A percentile compares a stretch with the other conserved stretches of the same genome.
These are phyloP conservation scores for Erpornis zantholeuca DNA, from an alignment of 2,113 vertebrate genomes.

Conservation along the genomic window DNA sequence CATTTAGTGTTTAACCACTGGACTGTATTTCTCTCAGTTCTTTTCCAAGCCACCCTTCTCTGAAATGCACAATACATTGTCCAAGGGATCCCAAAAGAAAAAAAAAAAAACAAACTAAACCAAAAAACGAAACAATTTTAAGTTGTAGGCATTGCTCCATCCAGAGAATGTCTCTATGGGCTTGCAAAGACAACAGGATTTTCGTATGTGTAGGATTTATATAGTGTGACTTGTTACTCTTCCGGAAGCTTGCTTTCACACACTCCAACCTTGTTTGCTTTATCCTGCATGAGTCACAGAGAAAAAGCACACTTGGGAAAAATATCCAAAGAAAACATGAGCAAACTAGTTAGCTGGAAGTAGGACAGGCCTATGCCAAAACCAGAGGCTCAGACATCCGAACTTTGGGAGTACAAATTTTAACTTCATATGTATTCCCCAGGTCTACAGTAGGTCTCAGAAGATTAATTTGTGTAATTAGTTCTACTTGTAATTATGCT, in stretches of 20 bases:
- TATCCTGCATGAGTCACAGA: neutral
- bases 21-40: neutral
- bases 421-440: neutral
- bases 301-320: conserved; percentile 18
- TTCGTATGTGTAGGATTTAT: neutral
- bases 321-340: conserved; percentile 22
- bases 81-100: neutral
- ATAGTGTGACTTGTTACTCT: conserved; percentile 2
- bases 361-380: conserved; percentile 15
- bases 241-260: conserved; percentile 43
- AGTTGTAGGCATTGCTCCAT: neutral
- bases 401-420: neutral
- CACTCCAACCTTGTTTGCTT: conserved; percentile 17
- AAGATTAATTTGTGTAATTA: conserved; percentile 1
- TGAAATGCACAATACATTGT: neutral
- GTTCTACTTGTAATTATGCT: conserved; percentile 23
- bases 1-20: neutral
- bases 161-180: neutral
- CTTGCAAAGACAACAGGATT: conserved; percentile 19
- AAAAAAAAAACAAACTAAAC: neutral
- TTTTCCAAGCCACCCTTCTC: conserved; percentile 13
- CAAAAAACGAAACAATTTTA: neutral
- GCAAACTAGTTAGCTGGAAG: conserved; percentile 7
- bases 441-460: neutral
- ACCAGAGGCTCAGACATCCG: neutral